Conservation (phyloP, 2,797 vertebrate genomes). For the Chaunax sp. region DNA sequence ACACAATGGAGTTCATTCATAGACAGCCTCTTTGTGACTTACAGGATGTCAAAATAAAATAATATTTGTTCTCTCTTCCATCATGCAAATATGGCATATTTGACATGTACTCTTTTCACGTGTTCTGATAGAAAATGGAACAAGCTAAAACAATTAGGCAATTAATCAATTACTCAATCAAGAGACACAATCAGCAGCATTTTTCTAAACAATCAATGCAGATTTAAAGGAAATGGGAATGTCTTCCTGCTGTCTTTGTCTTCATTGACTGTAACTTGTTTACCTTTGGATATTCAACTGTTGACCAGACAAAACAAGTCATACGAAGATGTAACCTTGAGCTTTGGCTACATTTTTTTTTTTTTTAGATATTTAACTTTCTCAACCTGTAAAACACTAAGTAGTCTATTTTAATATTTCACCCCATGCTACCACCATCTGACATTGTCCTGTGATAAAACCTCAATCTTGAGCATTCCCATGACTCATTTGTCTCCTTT, state of each 20-base stretch:
- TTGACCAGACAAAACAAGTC: slow-evolving; percentile 13
- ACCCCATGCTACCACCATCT: too few relatives aligned
- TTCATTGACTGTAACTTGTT: neutral
- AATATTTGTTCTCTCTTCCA: neutral
- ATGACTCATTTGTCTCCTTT: slow-evolving; percentile 33
- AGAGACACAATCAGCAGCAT: neutral
- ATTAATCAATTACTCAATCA: neutral
- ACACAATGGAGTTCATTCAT: slow-evolving; percentile 2
- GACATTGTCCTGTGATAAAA: slow-evolving; percentile 24
- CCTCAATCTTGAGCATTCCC: slow-evolving; percentile 28
- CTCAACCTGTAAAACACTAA: too few relatives aligned
- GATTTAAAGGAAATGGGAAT: too few relatives aligned
- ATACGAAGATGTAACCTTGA: neutral
- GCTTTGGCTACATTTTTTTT: neutral
- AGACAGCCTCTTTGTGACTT: neutral
- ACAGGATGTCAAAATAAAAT: neutral
- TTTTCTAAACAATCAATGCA: neutral
- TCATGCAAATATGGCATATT: neutral
- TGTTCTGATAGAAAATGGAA: neutral
- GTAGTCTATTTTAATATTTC: too few relatives aligned
- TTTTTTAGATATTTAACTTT: too few relatives aligned
- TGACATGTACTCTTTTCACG: neutral
- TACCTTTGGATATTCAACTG: neutral
- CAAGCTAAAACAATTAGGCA: neutral
- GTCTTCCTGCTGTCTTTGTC: too few relatives aligned